A percentile compares a stretch with the other conserved stretches of the same genome.
Evolutionary conservation across 2,113 vertebrate species (phyloP).

Genomic region (Calyptomena viridis): DNA sequence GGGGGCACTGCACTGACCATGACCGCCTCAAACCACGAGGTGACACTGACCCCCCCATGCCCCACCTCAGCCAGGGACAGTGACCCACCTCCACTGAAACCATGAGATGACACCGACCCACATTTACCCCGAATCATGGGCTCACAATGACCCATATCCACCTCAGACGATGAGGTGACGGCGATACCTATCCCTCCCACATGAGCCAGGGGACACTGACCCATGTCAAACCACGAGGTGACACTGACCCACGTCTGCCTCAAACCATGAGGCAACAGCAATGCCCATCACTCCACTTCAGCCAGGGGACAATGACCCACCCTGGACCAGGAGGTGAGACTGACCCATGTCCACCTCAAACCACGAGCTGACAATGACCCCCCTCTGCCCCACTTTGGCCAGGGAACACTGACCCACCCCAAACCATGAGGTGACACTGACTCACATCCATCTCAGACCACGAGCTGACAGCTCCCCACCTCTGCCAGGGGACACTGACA

Average conservation of each 20-base stretch:
- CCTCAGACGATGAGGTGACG: neutral
- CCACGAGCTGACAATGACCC: too few relatives aligned
- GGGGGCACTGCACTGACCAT: neutral
- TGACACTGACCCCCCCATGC: neutral
- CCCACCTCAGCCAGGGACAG: neutral
- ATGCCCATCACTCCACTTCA: neutral
- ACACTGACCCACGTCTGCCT: neutral
- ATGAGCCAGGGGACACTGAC: neutral
- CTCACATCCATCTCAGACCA: neutral
- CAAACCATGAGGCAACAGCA: neutral
- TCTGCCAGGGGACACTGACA: neutral
- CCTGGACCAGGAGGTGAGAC: too few relatives aligned
- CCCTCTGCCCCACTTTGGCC: too few relatives aligned
- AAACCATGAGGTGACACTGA: neutral
- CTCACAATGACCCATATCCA: neutral
- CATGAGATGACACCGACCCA: neutral
- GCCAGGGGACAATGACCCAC: neutral
- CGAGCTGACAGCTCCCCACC: neutral
- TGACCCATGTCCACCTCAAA: neutral
- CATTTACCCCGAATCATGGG: neutral
- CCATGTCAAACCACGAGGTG: neutral
- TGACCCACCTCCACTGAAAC: neutral
- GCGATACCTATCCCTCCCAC: neutral
- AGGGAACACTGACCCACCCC: neutral
- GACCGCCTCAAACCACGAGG: neutral